These are phyloP conservation scores for Drosophila kambysellisi DNA, from an alignment of 2,888 invertebrate species.

Conservation along the genomic window DNA sequence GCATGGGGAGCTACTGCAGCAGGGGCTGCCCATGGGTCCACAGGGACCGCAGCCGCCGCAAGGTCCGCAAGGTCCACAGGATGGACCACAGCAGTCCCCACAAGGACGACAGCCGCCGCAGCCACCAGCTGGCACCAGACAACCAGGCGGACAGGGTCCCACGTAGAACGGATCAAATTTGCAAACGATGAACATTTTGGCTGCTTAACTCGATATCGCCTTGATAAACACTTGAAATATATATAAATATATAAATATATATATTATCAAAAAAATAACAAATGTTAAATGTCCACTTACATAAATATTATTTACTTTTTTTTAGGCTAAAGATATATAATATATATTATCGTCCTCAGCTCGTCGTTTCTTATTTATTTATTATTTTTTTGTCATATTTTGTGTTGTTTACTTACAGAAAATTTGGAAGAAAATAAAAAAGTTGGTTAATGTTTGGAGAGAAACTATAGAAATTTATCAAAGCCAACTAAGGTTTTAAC, in stretches of 20 bases:
- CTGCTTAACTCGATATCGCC: neutral
- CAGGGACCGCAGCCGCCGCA: slow-evolving; percentile 35
- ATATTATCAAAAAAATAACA: neutral
- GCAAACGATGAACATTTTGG: slow-evolving; percentile 57
- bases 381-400: slow-evolving; percentile 1
- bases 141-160: slow-evolving; percentile 67
- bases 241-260: too few relatives aligned
- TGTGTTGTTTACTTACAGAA: neutral
- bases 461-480: neutral
- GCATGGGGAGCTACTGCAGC: slow-evolving; percentile 42
- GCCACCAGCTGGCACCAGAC: slow-evolving; percentile 34
- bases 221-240: neutral
- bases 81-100: slow-evolving; percentile 28
- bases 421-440: neutral
- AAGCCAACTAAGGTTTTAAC: neutral
- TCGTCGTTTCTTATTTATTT: neutral
- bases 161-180: slow-evolving; percentile 66
- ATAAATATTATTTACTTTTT: neutral
- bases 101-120: slow-evolving; percentile 31
- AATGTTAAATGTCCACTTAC: neutral
- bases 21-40: slow-evolving; percentile 44
- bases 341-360: slow-evolving; percentile 3
- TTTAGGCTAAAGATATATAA: slow-evolving; percentile 2
- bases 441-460: neutral
- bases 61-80: slow-evolving; percentile 28